A percentile compares a stretch with the other conserved stretches of the same genome.
Evolutionary conservation across 2,888 invertebrate species (phyloP).

Genomic region (Invenusta paracnida): DNA sequence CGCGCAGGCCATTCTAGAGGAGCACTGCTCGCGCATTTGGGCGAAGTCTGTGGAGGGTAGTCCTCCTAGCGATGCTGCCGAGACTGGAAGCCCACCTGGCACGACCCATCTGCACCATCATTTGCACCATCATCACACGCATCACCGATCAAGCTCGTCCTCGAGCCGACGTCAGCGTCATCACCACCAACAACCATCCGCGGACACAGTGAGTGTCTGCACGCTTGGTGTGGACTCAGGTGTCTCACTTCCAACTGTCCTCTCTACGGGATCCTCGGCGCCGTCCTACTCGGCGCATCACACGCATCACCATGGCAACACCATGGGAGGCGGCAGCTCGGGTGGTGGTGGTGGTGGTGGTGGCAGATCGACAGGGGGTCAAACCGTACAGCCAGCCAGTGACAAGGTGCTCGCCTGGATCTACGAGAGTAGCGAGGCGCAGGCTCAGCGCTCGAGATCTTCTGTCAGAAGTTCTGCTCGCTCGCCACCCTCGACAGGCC

Average conservation of each 20-base stretch:
- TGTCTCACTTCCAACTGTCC: neutral
- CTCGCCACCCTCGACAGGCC: neutral
- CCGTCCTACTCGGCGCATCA: conserved; percentile 36
- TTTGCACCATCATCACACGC: conserved; percentile 63
- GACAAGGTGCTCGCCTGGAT: conserved; percentile 49
- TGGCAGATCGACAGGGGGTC: conserved; percentile 60
- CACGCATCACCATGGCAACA: too few species aligned
- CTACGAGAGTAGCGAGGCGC: neutral
- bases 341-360: too few species aligned
- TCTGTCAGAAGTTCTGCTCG: neutral
- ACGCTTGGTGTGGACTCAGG: neutral
- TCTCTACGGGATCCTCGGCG: neutral
- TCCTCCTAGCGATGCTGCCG: conserved; percentile 61
- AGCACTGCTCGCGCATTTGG: conserved; percentile 83
- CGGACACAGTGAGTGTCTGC: neutral
- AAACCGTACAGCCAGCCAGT: conserved; percentile 49
- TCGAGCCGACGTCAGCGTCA: conserved; percentile 54
- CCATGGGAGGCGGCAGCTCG: too few species aligned
- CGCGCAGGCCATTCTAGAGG: conserved; percentile 66
- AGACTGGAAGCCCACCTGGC: neutral
- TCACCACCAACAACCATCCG: conserved; percentile 52
- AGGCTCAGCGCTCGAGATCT: neutral
- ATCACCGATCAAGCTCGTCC: too few species aligned
- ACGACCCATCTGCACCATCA: conserved; percentile 52
- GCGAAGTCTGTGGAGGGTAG: conserved; percentile 66